phyloP scores from a whole-genome alignment of 2,113 vertebrate species.

The Pampusana beccarii region DNA sequence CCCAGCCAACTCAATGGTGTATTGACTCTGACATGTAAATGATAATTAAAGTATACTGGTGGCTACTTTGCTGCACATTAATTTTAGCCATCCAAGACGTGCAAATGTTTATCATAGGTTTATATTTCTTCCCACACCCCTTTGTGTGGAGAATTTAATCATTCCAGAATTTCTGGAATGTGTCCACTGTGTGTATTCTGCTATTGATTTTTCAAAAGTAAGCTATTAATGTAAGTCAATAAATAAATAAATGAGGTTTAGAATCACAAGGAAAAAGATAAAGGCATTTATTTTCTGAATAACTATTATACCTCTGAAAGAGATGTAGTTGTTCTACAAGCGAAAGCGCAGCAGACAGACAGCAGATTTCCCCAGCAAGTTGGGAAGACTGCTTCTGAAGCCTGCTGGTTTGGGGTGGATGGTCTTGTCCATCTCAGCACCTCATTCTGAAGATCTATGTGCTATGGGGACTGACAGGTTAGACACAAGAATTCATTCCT shows the following conservation, averaged over 20 bases:
- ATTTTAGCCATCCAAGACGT: background rate
- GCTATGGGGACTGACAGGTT: background rate
- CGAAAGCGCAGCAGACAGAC: background rate
- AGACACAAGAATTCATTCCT: background rate
- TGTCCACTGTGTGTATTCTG: background rate
- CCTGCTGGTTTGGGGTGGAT: background rate
- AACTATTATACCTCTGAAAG: background rate
- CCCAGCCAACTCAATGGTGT: fast-evolving
- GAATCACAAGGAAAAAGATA: background rate
- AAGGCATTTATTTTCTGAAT: background rate
- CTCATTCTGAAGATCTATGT: background rate
- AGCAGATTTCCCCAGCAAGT: background rate
- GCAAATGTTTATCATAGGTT: background rate
- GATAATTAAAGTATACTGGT: background rate
- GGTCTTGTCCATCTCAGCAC: background rate
- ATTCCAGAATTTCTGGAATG: background rate
- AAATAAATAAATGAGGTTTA: background rate
- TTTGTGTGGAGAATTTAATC: background rate
- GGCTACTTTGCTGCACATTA: background rate
- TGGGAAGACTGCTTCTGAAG: background rate
- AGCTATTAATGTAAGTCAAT: background rate
- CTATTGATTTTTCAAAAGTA: background rate
- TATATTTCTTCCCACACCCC: background rate
- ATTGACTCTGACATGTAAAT: background rate
- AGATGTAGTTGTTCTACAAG: background rate